These are phyloP conservation scores for Cheilosia vernalis DNA, from an alignment of 2,888 invertebrate genomes.

Conservation along the genomic window DNA sequence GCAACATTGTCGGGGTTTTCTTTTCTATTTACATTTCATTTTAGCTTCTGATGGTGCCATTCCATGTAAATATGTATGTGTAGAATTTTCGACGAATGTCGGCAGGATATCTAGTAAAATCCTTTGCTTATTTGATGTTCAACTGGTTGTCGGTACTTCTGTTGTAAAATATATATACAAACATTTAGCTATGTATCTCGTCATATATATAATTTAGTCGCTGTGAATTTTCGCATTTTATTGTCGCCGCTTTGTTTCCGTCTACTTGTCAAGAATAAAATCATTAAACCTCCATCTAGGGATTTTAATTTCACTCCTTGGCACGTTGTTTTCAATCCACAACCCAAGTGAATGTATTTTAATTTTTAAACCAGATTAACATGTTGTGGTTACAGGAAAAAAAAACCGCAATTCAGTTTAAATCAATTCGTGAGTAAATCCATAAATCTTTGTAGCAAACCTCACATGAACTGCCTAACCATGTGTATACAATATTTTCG, in stretches of 20 bases:
- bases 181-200: background rate
- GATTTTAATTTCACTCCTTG: slow-evolving; percentile 40
- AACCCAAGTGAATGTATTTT: background rate
- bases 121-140: slow-evolving; percentile 25
- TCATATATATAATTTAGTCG: background rate
- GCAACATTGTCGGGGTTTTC: slow-evolving; percentile 30
- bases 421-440: slow-evolving; percentile 41
- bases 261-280: slow-evolving; percentile 42
- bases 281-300: slow-evolving; percentile 27
- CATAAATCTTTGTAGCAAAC: slow-evolving; percentile 44
- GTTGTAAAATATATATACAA: background rate
- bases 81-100: slow-evolving; percentile 28
- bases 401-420: slow-evolving; percentile 2
- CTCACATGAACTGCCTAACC: slow-evolving; percentile 44
- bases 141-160: slow-evolving; percentile 4
- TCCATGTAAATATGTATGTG: slow-evolving; percentile 21
- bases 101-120: slow-evolving; percentile 37
- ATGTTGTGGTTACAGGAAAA: background rate
- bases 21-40: slow-evolving; percentile 43
- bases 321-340: slow-evolving; percentile 9
- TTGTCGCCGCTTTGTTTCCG: slow-evolving; percentile 25
- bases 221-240: slow-evolving; percentile 19
- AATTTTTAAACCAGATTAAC: too few relatives aligned
- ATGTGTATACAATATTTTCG: slow-evolving; percentile 44
- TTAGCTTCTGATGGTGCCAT: slow-evolving; percentile 12